A percentile compares a stretch with the other conserved stretches of the same genome.
Conservation (phyloP, 1,140 invertebrate genomes). For the Agrilus planipennis region DNA sequence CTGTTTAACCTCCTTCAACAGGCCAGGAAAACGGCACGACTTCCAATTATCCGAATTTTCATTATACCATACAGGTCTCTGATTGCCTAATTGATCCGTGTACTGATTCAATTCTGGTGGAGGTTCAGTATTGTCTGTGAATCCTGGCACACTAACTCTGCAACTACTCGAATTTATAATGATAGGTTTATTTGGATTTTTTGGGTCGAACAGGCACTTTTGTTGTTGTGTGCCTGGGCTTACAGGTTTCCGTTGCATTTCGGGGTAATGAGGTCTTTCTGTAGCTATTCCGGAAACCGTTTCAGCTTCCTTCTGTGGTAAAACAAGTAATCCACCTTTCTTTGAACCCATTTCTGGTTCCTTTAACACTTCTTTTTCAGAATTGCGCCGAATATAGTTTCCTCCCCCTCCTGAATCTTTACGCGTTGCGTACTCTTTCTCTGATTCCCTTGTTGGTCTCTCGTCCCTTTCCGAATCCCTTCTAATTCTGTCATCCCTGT, state of each 20-base stretch:
- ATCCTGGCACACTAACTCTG: constrained; percentile 29
- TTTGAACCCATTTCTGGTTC: constrained; percentile 11
- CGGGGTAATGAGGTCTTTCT: constrained; percentile 13
- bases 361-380: constrained; percentile 1
- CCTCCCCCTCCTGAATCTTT: too few relatives aligned
- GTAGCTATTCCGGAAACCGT: background rate
- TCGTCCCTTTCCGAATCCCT: too few relatives aligned
- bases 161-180: constrained; percentile 41
- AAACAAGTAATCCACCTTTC: constrained; percentile 24
- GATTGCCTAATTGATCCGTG: constrained; percentile 38
- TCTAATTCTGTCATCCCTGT: constrained; percentile 11
- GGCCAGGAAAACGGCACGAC: constrained; percentile 36
- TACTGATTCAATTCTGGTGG: constrained; percentile 22
- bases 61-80: constrained; percentile 42
- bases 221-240: constrained; percentile 25
- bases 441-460: too few relatives aligned
- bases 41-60: constrained; percentile 41
- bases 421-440: too few relatives aligned
- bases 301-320: constrained; percentile 15
- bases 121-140: constrained; percentile 22
- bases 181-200: constrained; percentile 58
- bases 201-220: constrained; percentile 51
- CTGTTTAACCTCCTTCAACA: constrained; percentile 42
- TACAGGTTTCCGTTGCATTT: constrained; percentile 11
- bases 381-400: too few relatives aligned